Conservation (phyloP, 1,140 invertebrate species). For the Trichonephila clavipes region DNA sequence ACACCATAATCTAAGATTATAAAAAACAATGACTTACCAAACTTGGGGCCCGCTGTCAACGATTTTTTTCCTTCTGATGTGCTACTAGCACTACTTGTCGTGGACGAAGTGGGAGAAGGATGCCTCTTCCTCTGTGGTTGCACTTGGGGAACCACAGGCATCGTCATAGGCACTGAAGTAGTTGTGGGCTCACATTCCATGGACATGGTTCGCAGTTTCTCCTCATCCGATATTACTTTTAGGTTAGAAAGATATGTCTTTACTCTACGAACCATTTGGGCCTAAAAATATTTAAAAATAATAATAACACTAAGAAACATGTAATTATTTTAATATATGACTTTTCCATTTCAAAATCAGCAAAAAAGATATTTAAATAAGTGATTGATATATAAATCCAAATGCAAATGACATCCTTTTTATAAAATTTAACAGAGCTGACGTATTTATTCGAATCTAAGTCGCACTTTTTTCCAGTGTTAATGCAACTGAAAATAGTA, state of each 20-base stretch:
- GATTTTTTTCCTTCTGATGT: slow-evolving; percentile 80
- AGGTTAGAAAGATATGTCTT: slow-evolving; percentile 97
- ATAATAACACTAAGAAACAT: neutral
- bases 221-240: slow-evolving; percentile 95
- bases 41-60: slow-evolving; percentile 83
- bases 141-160: slow-evolving; percentile 74
- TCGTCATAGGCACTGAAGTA: slow-evolving; percentile 80
- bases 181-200: slow-evolving; percentile 91
- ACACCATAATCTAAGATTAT: no score
- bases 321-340: no score
- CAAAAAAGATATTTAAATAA: no score
- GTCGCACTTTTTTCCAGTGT: no score
- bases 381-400: no score
- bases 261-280: slow-evolving; percentile 97
- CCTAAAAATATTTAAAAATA: slow-evolving; percentile 81
- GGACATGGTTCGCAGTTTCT: slow-evolving; percentile 92
- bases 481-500: no score
- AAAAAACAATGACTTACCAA: slow-evolving; percentile 82
- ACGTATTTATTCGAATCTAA: no score
- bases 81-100: slow-evolving; percentile 91
- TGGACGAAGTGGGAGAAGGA: slow-evolving; percentile 93
- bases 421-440: no score
- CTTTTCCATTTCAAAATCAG: no score
- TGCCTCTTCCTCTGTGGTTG: slow-evolving; percentile 85
- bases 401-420: no score